Conservation (phyloP, 2,888 invertebrate species). For the Dioctria linearis region DNA sequence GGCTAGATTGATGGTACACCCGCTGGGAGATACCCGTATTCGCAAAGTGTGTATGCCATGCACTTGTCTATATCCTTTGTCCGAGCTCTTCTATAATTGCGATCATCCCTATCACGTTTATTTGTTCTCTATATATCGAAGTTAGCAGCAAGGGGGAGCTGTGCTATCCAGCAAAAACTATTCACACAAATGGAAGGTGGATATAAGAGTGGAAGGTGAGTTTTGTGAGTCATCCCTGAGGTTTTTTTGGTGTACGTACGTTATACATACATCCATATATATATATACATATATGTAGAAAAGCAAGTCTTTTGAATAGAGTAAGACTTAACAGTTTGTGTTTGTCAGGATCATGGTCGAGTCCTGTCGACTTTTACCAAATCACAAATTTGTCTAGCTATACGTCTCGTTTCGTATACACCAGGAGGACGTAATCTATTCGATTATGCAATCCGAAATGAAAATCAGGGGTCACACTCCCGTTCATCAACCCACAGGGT, state of each 20-base stretch:
- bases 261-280: too few species aligned
- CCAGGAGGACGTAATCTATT: not conserved
- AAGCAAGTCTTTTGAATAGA: not conserved
- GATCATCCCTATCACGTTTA: conserved; percentile 2
- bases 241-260: too few species aligned
- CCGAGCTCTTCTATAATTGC: not conserved
- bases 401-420: not conserved
- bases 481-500: too few species aligned
- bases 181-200: not conserved
- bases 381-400: not conserved
- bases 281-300: too few species aligned
- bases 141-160: not conserved
- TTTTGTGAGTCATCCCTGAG: not conserved
- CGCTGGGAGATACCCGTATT: not conserved
- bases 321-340: not conserved
- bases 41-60: not conserved
- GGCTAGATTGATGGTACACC: not conserved
- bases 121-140: not conserved
- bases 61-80: too few species aligned
- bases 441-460: not conserved
- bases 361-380: conserved; percentile 3
- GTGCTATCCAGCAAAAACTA: not conserved
- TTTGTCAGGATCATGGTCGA: not conserved
- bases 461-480: not conserved
- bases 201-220: not conserved